phyloP scores from a whole-genome alignment of 2,888 invertebrate species.

The Panorpa germanica region DNA sequence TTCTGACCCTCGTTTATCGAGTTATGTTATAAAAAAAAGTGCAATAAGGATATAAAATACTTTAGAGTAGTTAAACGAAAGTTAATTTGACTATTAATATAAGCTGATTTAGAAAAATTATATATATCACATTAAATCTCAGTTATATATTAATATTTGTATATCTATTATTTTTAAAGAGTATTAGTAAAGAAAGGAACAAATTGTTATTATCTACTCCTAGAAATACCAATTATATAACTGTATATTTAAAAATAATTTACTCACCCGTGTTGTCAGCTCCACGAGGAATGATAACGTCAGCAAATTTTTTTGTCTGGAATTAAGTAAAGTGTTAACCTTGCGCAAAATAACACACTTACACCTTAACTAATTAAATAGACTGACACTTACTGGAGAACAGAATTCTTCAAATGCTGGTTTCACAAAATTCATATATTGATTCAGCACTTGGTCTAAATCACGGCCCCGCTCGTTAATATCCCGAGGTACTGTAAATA shows the following conservation, averaged over 20 bases:
- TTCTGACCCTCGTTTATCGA: too few species aligned
- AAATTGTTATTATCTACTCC: too few species aligned
- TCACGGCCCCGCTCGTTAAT: constrained; percentile 88
- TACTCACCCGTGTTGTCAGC: constrained; percentile 88
- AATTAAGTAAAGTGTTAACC: constrained; percentile 20
- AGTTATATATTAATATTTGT: too few species aligned
- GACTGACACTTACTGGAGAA: constrained; percentile 75
- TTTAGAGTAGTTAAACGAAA: too few species aligned
- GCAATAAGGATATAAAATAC: too few species aligned
- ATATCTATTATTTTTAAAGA: too few species aligned
- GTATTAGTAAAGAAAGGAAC: too few species aligned
- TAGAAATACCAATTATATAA: too few species aligned
- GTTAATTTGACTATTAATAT: too few species aligned
- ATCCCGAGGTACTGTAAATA: constrained; percentile 78
- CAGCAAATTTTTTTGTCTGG: constrained; percentile 98
- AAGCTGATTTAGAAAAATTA: too few species aligned
- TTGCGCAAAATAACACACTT: constrained; percentile 5
- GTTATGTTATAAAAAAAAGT: too few species aligned
- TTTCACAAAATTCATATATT: constrained; percentile 96
- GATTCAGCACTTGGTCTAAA: constrained; percentile 83
- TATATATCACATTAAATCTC: too few species aligned
- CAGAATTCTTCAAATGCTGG: constrained; percentile 99
- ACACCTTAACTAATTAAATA: constrained; percentile 2
- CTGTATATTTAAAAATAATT: constrained; percentile 7
- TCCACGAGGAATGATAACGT: constrained; percentile 96